Conservation (phyloP, 2,113 vertebrate species). For the Erinaceus europaeus region DNA sequence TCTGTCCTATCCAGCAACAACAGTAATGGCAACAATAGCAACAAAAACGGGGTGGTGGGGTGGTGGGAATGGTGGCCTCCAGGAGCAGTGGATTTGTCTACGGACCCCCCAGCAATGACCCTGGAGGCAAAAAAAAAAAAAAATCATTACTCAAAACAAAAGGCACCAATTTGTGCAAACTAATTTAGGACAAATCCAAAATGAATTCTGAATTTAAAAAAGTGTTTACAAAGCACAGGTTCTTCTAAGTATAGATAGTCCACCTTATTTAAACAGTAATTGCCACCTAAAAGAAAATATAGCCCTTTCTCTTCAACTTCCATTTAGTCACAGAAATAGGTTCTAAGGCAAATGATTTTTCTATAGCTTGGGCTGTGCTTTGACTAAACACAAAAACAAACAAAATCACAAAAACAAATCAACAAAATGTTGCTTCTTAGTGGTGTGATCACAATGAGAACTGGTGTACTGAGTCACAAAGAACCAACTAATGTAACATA, state of each 20-base stretch:
- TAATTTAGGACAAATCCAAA: constrained; percentile 4
- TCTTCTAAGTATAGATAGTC: background rate
- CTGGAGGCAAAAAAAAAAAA: too few relatives aligned
- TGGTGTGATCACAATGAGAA: background rate
- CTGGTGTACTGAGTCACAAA: background rate
- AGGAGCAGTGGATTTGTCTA: too few relatives aligned
- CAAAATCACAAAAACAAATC: background rate
- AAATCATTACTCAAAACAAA: constrained; percentile 43
- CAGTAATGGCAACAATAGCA: too few relatives aligned
- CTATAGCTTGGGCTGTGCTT: background rate
- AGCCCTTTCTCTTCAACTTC: background rate
- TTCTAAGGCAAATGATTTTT: background rate
- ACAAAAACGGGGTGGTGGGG: too few relatives aligned
- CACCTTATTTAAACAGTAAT: constrained; percentile 32
- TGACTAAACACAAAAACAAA: background rate
- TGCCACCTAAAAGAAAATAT: background rate
- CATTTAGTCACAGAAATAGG: background rate
- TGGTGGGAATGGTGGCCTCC: too few relatives aligned
- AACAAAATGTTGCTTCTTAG: too few relatives aligned
- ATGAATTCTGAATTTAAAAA: background rate
- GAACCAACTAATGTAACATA: background rate
- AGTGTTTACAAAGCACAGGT: background rate
- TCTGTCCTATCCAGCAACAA: too few relatives aligned
- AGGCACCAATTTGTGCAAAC: background rate
- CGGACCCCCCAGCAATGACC: too few relatives aligned